Evolutionary conservation across 1,140 invertebrate species (phyloP).

Genomic region (Cyclargus thomasi): DNA sequence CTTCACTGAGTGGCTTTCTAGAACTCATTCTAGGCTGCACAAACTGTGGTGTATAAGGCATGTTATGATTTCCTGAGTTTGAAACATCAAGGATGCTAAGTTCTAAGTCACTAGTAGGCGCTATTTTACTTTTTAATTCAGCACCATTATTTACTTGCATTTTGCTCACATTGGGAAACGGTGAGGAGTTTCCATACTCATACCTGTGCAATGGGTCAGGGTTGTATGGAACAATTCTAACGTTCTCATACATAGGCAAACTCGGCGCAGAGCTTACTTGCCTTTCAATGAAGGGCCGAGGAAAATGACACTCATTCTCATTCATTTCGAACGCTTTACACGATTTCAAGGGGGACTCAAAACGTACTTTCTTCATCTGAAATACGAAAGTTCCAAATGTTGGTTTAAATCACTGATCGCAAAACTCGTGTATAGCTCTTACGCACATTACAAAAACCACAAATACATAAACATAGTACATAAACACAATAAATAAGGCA

Average conservation of each 20-base stretch:
- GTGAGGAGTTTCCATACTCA: conserved; percentile 49
- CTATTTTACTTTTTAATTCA: conserved; percentile 29
- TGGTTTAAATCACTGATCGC: neutral
- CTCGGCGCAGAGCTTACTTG: conserved; percentile 29
- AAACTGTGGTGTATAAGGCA: neutral
- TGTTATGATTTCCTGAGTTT: conserved; percentile 27
- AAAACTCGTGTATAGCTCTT: neutral
- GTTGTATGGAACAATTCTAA: conserved; percentile 34
- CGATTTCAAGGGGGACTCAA: conserved; percentile 44
- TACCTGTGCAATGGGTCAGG: conserved; percentile 48
- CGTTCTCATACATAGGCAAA: conserved; percentile 17
- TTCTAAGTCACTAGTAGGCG: conserved; percentile 56
- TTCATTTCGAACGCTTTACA: conserved; percentile 36
- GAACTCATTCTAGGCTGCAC: neutral
- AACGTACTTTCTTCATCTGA: conserved; percentile 65
- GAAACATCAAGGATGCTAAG: conserved; percentile 55
- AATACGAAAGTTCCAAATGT: conserved; percentile 15
- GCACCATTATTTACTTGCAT: conserved; percentile 34
- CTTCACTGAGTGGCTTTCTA: conserved; percentile 18
- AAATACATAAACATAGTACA: neutral
- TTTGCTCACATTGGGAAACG: conserved; percentile 47
- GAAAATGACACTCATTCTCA: conserved; percentile 58
- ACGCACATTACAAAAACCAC: neutral
- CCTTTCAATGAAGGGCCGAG: conserved; percentile 51
- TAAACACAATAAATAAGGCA: no score